Conservation (phyloP, 1,140 invertebrate species). For the Drosophila murphyi region DNA sequence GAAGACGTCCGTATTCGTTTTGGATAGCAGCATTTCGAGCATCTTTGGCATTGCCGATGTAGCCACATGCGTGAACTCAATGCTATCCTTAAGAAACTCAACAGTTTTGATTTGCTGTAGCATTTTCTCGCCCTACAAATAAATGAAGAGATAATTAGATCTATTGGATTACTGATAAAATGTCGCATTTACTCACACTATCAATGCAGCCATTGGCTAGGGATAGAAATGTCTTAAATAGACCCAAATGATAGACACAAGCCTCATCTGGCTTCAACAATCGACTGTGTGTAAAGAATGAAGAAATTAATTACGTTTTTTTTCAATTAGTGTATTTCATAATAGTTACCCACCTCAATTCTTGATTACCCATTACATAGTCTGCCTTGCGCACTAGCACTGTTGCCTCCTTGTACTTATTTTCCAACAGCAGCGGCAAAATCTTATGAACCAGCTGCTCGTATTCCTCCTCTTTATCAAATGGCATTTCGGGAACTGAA, state of each 20-base stretch:
- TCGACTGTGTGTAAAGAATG: constrained; percentile 35
- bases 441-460: constrained; percentile 64
- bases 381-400: constrained; percentile 72
- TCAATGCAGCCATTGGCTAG: constrained; percentile 66
- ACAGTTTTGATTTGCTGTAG: constrained; percentile 86
- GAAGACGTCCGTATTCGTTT: constrained; percentile 90
- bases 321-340: background rate
- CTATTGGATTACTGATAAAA: background rate
- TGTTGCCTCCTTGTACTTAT: constrained; percentile 70
- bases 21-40: constrained; percentile 90
- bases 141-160: background rate
- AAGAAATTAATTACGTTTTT: background rate
- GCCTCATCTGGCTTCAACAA: constrained; percentile 64
- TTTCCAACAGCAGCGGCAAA: constrained; percentile 54
- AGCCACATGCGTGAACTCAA: constrained; percentile 88
- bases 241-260: constrained; percentile 63
- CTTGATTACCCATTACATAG: constrained; percentile 64
- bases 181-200: constrained; percentile 52
- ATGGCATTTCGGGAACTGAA: constrained; percentile 57
- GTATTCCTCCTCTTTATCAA: constrained; percentile 75
- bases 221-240: constrained; percentile 74
- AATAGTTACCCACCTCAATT: constrained; percentile 33
- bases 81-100: constrained; percentile 87
- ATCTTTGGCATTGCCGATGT: constrained; percentile 89
- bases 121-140: constrained; percentile 63